These are phyloP conservation scores for Trogon melanurus DNA, from an alignment of 2,113 vertebrate genomes.

Conservation along the genomic window DNA sequence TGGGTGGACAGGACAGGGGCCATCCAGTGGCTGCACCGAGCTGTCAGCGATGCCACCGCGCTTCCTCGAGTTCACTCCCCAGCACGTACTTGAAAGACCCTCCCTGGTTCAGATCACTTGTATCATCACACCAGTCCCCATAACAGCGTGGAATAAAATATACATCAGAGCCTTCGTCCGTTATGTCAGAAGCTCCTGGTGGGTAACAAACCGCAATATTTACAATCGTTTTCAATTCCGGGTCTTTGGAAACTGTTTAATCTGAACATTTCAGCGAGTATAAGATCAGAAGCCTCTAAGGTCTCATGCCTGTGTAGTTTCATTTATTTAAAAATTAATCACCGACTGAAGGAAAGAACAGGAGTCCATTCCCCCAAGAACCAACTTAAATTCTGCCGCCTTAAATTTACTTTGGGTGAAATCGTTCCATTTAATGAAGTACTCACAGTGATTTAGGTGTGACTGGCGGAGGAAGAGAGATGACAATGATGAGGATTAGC, in stretches of 20 bases:
- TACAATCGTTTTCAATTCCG: not conserved
- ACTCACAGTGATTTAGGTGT: not conserved
- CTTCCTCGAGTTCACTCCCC: not conserved
- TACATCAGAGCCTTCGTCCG: not conserved
- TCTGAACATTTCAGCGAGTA: not conserved
- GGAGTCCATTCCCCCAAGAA: conserved; percentile 18
- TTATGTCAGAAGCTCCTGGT: not conserved
- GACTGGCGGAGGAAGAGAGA: not conserved
- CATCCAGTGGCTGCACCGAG: rapidly evolving
- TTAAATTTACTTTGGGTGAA: conserved; percentile 17
- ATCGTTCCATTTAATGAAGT: conserved; percentile 20
- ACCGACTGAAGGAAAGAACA: conserved; percentile 24
- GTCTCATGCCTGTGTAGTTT: conserved; percentile 23
- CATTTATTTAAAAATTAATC: conserved; percentile 62
- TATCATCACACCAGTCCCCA: not conserved
- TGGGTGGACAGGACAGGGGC: rapidly evolving
- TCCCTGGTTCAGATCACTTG: not conserved
- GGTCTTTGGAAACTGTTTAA: not conserved
- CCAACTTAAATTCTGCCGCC: conserved; percentile 7
- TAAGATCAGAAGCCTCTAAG: conserved; percentile 8
- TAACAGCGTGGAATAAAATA: not conserved
- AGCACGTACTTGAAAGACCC: rapidly evolving
- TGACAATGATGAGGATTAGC: not conserved
- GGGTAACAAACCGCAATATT: not conserved
- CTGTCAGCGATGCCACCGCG: rapidly evolving